Conservation (phyloP, 2,113 vertebrate species). For the Siniperca chuatsi region DNA sequence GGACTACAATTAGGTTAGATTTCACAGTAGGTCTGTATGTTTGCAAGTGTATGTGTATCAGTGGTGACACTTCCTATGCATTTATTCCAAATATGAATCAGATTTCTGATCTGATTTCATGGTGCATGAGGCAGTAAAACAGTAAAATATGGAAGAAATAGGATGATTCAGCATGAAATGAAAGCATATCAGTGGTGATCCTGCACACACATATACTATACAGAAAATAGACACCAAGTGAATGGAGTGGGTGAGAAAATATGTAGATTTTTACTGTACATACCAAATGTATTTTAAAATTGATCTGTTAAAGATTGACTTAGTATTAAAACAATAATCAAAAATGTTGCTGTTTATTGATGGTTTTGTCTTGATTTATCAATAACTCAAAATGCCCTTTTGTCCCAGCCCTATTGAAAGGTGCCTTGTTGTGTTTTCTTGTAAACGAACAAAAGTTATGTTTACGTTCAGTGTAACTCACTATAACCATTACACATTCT, state of each 20-base stretch:
- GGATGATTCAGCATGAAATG: slow-evolving; percentile 48
- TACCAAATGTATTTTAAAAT: not conserved
- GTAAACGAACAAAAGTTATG: not conserved
- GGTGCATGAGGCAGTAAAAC: slow-evolving; percentile 25
- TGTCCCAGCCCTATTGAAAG: not conserved
- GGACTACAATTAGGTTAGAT: slow-evolving; percentile 63
- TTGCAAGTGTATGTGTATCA: slow-evolving; percentile 36
- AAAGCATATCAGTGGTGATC: slow-evolving; percentile 24
- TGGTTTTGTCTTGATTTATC: not conserved
- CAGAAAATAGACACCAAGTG: not conserved
- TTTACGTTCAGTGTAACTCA: not conserved
- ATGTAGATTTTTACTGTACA: not conserved
- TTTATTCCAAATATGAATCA: slow-evolving; percentile 38
- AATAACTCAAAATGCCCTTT: not conserved
- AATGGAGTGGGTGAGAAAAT: not conserved
- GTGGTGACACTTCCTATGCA: slow-evolving; percentile 47
- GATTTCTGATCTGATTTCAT: slow-evolving; percentile 49
- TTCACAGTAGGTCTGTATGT: slow-evolving; percentile 50
- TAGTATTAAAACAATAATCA: not conserved
- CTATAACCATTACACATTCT: not conserved
- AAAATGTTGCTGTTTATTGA: not conserved
- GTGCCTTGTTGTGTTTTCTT: not conserved
- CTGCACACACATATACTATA: not conserved
- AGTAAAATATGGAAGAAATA: slow-evolving; percentile 29
- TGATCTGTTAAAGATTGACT: not conserved